These are phyloP conservation scores for Proales similis DNA, from an alignment of 1,140 invertebrate genomes.

Conservation along the genomic window DNA sequence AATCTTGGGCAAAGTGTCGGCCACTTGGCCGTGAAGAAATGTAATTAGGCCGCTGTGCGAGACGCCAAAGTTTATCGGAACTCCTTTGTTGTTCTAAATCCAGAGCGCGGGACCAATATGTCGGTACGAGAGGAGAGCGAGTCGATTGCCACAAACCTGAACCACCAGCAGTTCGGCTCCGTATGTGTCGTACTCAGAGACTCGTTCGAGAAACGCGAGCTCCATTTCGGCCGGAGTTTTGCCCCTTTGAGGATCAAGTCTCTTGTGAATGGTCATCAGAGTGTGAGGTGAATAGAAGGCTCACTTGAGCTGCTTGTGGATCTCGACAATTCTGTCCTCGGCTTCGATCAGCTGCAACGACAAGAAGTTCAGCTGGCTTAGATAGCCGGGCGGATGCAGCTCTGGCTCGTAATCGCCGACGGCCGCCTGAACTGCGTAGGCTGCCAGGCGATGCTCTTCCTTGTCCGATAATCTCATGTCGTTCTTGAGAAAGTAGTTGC, in stretches of 20 bases:
- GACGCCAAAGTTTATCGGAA: slow-evolving; percentile 28
- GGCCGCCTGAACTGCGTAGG: slow-evolving; percentile 28
- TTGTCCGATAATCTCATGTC: slow-evolving; percentile 19
- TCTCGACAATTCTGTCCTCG: slow-evolving; percentile 9
- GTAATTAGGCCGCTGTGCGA: slow-evolving; percentile 35
- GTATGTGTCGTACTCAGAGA: slow-evolving; percentile 27
- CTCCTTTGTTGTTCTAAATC: slow-evolving; percentile 32
- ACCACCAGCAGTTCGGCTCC: slow-evolving; percentile 28
- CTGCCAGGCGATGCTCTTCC: slow-evolving; percentile 22
- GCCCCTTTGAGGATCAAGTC: slow-evolving; percentile 9
- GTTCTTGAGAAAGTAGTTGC: slow-evolving; percentile 33
- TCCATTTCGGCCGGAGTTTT: slow-evolving; percentile 35
- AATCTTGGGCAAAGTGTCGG: slow-evolving; percentile 16
- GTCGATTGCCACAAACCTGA: not conserved
- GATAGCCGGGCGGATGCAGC: slow-evolving; percentile 14
- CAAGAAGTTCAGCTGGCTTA: slow-evolving; percentile 9
- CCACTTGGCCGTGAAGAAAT: slow-evolving; percentile 22
- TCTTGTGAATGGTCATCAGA: not conserved
- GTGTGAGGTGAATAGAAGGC: too few species aligned
- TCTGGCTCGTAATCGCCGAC: slow-evolving; percentile 21
- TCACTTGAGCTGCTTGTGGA: slow-evolving; percentile 33
- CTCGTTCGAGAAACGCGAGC: slow-evolving; percentile 27
- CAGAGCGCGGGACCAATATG: too few species aligned
- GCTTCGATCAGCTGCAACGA: slow-evolving; percentile 3
- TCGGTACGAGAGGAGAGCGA: not conserved